Evolutionary conservation across 2,888 invertebrate genomes (phyloP).

Genomic region (Anticlea derivata): DNA sequence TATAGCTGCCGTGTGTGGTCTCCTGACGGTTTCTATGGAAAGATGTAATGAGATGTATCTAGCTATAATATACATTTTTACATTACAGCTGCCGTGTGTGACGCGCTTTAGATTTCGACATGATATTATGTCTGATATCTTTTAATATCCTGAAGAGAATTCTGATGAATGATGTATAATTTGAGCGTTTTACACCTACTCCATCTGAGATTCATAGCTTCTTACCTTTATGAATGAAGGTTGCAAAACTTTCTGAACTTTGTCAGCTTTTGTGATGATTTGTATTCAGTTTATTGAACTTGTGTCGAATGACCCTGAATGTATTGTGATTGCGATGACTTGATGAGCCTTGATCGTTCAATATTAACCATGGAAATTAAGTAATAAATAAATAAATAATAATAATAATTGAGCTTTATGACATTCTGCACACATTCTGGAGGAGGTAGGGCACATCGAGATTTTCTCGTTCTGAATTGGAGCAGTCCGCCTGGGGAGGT

Average conservation of each 20-base stretch:
- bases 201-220: neutral
- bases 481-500: too few species aligned
- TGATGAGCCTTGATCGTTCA: neutral
- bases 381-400: too few species aligned
- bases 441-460: too few species aligned
- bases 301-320: neutral
- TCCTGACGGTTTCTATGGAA: too few species aligned
- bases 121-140: neutral
- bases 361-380: constrained; percentile 7
- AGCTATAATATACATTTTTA: too few species aligned
- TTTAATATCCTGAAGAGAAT: neutral
- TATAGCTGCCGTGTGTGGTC: too few species aligned
- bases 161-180: constrained; percentile 1
- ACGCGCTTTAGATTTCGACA: constrained; percentile 10
- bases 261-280: constrained; percentile 2
- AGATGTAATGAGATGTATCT: too few species aligned
- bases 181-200: neutral
- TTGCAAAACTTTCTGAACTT: constrained; percentile 5
- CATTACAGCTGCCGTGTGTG: too few species aligned
- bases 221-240: constrained; percentile 6
- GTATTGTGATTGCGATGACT: neutral
- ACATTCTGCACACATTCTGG: neutral
- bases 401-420: neutral
- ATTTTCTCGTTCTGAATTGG: too few species aligned
- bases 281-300: neutral